A percentile compares a stretch with the other conserved stretches of the same genome.
Conservation (phyloP, 2,888 invertebrate genomes). For the Dryobota labecula region DNA sequence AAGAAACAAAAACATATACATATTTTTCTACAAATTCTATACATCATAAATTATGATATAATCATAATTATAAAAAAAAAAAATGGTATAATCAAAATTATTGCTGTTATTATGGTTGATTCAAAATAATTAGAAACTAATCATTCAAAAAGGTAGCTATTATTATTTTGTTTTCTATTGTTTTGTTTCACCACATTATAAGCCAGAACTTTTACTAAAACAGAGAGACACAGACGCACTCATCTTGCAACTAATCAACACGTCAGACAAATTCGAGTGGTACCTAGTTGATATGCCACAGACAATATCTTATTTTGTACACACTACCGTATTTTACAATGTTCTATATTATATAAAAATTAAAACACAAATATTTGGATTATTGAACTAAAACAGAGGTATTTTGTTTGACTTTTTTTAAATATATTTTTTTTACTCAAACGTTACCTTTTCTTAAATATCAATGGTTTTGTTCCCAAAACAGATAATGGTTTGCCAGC, state of each 20-base stretch:
- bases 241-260: slow-evolving; percentile 40
- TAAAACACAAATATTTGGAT: slow-evolving; percentile 72
- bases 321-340: slow-evolving; percentile 73
- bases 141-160: not conserved
- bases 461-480: slow-evolving; percentile 85
- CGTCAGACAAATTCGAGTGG: slow-evolving; percentile 75
- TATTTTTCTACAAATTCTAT: not conserved
- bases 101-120: no score
- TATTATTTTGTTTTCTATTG: not conserved
- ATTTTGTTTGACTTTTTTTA: slow-evolving; percentile 64
- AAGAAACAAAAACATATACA: not conserved
- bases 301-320: slow-evolving; percentile 77
- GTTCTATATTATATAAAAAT: slow-evolving; percentile 65
- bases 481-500: slow-evolving; percentile 80
- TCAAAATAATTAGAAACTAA: not conserved
- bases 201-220: not conserved
- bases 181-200: not conserved
- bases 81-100: no score
- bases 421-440: slow-evolving; percentile 50
- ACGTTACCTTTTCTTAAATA: slow-evolving; percentile 58
- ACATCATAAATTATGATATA: not conserved
- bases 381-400: slow-evolving; percentile 69
- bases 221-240: not conserved
- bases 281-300: slow-evolving; percentile 88
- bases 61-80: no score